Percentiles rank a stretch among this genome's conserved stretches.
phyloP scores from a whole-genome alignment of 2,888 invertebrate species.

The Ametastegia equiseti region DNA sequence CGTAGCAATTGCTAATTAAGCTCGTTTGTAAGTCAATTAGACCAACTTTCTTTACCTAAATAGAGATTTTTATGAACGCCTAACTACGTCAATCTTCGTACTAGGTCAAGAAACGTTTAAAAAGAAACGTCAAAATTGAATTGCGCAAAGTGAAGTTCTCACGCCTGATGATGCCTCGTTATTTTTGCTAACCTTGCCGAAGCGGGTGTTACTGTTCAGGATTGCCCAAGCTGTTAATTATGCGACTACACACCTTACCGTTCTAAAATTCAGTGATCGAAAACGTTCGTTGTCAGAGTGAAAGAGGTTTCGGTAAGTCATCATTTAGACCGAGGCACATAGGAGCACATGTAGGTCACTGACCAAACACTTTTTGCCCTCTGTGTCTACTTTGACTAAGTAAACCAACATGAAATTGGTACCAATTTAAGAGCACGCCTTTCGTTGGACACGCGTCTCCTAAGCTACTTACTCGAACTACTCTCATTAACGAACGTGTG shows the following conservation, averaged over 20 bases:
- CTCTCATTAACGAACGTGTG: background rate
- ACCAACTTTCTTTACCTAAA: background rate
- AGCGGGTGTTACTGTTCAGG: background rate
- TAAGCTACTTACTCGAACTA: background rate
- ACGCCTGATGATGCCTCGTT: background rate
- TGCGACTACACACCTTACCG: background rate
- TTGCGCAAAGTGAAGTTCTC: constrained; percentile 12
- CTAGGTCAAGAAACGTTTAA: background rate
- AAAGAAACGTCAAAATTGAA: background rate
- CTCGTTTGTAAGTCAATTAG: background rate
- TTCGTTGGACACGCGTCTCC: background rate
- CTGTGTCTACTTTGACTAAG: background rate
- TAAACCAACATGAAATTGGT: background rate
- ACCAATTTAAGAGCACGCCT: background rate
- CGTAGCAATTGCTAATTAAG: background rate
- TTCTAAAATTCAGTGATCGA: background rate
- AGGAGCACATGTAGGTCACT: background rate
- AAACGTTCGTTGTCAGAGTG: background rate
- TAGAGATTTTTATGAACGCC: background rate
- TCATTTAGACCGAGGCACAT: background rate
- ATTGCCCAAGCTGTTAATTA: background rate
- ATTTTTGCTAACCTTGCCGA: background rate
- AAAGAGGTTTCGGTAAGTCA: background rate
- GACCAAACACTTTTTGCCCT: background rate
- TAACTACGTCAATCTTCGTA: background rate